Percentiles rank a stretch among this genome's conserved stretches.
Evolutionary conservation across 2,888 invertebrate species (phyloP).

Genomic region (Brachyptera putata): DNA sequence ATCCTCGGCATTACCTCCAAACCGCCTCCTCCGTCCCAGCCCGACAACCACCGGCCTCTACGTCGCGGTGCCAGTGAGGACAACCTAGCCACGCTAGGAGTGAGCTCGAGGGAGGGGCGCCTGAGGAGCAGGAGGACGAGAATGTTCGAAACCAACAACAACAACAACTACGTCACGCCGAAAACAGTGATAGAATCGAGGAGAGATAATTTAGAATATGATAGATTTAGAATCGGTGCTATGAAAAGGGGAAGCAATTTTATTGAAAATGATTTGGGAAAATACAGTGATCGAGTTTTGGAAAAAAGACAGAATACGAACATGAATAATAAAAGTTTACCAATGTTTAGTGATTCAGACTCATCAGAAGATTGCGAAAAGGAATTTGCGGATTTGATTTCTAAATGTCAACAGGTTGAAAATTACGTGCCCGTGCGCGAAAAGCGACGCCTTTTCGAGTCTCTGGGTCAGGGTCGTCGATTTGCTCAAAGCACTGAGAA

Average conservation of each 20-base stretch:
- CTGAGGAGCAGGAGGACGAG: background rate
- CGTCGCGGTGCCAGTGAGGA: slow-evolving; percentile 19
- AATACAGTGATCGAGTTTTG: background rate
- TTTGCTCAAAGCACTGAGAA: slow-evolving; percentile 62
- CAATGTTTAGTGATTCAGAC: slow-evolving; percentile 28
- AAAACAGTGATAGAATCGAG: background rate
- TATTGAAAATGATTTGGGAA: background rate
- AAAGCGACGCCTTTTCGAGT: slow-evolving; percentile 65
- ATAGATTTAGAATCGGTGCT: background rate
- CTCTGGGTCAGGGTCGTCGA: slow-evolving; percentile 57
- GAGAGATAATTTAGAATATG: background rate
- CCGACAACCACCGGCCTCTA: slow-evolving; percentile 49
- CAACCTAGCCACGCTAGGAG: background rate
- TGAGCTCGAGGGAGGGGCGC: background rate
- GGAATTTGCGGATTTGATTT: slow-evolving; percentile 49
- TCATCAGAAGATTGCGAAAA: slow-evolving; percentile 41
- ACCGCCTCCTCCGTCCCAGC: slow-evolving; percentile 51
- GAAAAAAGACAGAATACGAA: background rate
- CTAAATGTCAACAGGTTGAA: slow-evolving; percentile 54
- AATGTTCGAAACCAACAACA: background rate
- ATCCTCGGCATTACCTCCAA: slow-evolving; percentile 60
- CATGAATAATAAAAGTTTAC: background rate
- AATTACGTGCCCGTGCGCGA: slow-evolving; percentile 61
- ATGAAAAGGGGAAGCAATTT: background rate
- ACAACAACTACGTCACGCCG: background rate